A percentile compares a stretch with the other conserved stretches of the same genome.
These are phyloP conservation scores for Thamnophis sirtalis DNA, from an alignment of 2,113 vertebrate genomes.

Conservation along the genomic window DNA sequence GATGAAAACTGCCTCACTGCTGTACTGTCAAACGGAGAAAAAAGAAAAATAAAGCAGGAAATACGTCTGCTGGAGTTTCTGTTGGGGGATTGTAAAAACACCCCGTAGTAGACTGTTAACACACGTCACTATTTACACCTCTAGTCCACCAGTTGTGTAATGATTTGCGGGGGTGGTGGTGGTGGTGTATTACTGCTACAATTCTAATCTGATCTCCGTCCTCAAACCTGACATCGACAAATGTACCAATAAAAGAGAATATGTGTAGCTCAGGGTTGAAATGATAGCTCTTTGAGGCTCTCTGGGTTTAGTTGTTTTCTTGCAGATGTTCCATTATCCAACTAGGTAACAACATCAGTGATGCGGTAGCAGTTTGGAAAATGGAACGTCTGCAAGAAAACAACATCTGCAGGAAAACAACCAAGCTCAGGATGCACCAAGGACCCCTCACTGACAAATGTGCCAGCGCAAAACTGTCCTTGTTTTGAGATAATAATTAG, in stretches of 20 bases:
- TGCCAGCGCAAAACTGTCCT: background rate
- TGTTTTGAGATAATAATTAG: background rate
- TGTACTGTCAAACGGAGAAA: background rate
- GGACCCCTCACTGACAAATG: background rate
- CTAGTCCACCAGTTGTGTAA: too few relatives aligned
- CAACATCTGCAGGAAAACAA: background rate
- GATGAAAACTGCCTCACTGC: background rate
- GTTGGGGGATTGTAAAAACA: background rate
- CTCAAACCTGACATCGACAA: background rate
- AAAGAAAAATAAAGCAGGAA: background rate
- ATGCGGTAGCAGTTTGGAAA: background rate
- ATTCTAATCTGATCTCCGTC: background rate
- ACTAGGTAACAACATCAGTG: background rate
- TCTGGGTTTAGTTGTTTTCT: background rate
- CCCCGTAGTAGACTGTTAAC: background rate
- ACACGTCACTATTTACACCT: background rate
- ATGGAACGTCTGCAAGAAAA: background rate
- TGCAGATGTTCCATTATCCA: background rate
- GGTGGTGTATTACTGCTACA: background rate
- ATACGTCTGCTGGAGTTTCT: background rate
- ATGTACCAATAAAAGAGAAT: background rate
- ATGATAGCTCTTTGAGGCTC: too few relatives aligned
- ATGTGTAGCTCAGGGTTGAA: background rate
- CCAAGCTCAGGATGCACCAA: background rate
- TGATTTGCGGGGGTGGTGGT: background rate